A percentile compares a stretch with the other conserved stretches of the same genome.
Conservation (phyloP, 2,888 invertebrate genomes). For the Tetragonisca angustula region DNA sequence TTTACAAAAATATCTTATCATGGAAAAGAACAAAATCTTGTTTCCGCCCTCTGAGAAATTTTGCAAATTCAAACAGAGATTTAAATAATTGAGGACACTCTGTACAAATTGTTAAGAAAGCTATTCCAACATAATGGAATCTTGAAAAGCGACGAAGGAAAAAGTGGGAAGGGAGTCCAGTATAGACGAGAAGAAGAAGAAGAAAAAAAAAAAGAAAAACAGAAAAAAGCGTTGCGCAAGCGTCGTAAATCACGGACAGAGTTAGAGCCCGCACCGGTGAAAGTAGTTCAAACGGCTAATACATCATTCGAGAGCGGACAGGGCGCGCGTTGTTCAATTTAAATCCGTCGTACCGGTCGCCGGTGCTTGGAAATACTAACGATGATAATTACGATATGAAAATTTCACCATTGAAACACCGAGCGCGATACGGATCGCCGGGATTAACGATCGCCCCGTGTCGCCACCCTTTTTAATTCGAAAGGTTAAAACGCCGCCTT, state of each 20-base stretch:
- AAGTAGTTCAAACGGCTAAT: slow-evolving; percentile 54
- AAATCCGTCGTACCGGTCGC: slow-evolving; percentile 39
- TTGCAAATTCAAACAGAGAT: too few relatives aligned
- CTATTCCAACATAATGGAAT: not conserved
- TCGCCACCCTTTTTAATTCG: slow-evolving; percentile 41
- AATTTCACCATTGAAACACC: slow-evolving; percentile 50
- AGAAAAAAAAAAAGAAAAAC: not conserved
- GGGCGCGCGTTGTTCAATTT: slow-evolving; percentile 49
- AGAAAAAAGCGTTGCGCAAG: slow-evolving; percentile 34
- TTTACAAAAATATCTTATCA: too few relatives aligned
- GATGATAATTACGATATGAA: slow-evolving; percentile 61
- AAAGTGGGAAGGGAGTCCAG: too few relatives aligned
- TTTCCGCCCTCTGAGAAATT: too few relatives aligned
- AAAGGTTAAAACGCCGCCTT: slow-evolving; percentile 30
- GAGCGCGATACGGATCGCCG: slow-evolving; percentile 36
- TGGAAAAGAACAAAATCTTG: too few relatives aligned
- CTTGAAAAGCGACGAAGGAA: not conserved
- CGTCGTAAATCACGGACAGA: slow-evolving; percentile 43
- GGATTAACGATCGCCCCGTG: slow-evolving; percentile 41
- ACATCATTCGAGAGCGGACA: slow-evolving; percentile 49
- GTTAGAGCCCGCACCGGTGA: slow-evolving; percentile 28
- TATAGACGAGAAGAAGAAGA: not conserved
- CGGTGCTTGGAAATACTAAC: slow-evolving; percentile 25
- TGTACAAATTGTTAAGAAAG: too few relatives aligned
- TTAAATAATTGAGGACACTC: too few relatives aligned